Evolutionary conservation across 2,113 vertebrate genomes (phyloP), one percentile per base, ranked within the genome.

Genomic region (Aplodontia rufa): DNA sequence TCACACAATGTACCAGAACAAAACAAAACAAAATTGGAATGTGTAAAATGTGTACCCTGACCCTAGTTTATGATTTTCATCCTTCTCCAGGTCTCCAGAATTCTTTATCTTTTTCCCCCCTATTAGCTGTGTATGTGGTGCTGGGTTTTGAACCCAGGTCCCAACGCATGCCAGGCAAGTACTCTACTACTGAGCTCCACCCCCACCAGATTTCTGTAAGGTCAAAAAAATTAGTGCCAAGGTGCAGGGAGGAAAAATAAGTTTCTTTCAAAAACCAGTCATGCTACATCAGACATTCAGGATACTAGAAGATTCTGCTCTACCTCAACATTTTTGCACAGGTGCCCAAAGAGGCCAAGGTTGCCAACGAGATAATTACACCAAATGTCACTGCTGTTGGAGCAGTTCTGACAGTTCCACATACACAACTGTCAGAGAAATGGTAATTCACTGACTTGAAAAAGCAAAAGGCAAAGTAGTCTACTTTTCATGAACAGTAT

Each of bases 21-120:
- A n/a, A n/a, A n/a, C n/a, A n/a, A n/a, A n/a, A n/a, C n/a, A n/a
- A n/a, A n/a, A n/a, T n/a, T n/a, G n/a, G n/a, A n/a, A n/a, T n/a
- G n/a, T n/a, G n/a, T n/a, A n/a, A n/a, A n/a, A n/a, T 0, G 0
- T 2, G 62, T 26, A 37, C 81, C 26, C 35, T 8, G 10, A 3
- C 37, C 51, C 69, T 10, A 85, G 55, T 58, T 82, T 71, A 60
- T 47, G 40, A 79, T 55, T 85, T 1, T 96, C 37, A 64, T 60
- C 12, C 92, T 30, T 78, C 76, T 89, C 68, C 66, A 85, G 95
- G 55, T 95, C 62, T 87, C 79, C 74, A 86, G 71, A 91, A 76
- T 32, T 90, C 79, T 89, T n/a, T n/a, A n/a, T n/a, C n/a, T n/a
- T n/a, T n/a, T n/a, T n/a, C n/a, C n/a, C n/a, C n/a, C n/a, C n/a